A percentile compares a stretch with the other conserved stretches of the same genome.
Conservation (phyloP, 2,888 invertebrate genomes). For the Caenorhabditis plicata region DNA sequence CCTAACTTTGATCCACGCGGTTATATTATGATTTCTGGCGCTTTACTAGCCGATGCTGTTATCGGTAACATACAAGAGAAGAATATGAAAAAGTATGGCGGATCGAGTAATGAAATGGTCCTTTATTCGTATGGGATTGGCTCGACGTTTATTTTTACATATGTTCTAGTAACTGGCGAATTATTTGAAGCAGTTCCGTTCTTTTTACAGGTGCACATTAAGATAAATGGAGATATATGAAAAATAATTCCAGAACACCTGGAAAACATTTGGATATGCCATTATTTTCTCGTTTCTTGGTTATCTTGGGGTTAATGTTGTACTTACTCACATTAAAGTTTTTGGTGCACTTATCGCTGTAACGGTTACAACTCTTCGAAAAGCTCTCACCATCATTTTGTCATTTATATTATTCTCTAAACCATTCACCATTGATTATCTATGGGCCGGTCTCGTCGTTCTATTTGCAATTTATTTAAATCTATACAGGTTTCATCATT, state of each 20-base stretch:
- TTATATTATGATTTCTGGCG: constrained; percentile 72
- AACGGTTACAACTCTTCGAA: constrained; percentile 71
- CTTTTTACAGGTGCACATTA: constrained; percentile 74
- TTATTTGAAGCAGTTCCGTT: constrained; percentile 77
- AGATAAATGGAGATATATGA: not conserved
- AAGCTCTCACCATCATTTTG: constrained; percentile 83
- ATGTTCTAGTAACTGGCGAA: constrained; percentile 77
- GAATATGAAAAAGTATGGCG: constrained; percentile 81
- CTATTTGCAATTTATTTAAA: constrained; percentile 90
- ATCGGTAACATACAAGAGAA: constrained; percentile 97
- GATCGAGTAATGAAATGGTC: constrained; percentile 84
- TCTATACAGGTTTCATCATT: constrained; percentile 74
- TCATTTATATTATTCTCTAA: constrained; percentile 92
- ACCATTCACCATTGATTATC: constrained; percentile 88
- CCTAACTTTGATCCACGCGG: constrained; percentile 72
- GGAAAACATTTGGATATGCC: constrained; percentile 81
- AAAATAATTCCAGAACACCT: constrained; percentile 67
- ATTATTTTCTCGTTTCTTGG: constrained; percentile 84
- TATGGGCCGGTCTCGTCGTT: constrained; percentile 86
- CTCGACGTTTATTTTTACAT: constrained; percentile 78
- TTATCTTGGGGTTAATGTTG: constrained; percentile 89
- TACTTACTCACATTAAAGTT: constrained; percentile 81
- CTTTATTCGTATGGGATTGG: constrained; percentile 88
- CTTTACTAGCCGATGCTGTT: constrained; percentile 87
- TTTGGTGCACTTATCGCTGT: constrained; percentile 90